Evolutionary conservation across 2,113 vertebrate species (phyloP).

Genomic region (Montifringilla adamsi): DNA sequence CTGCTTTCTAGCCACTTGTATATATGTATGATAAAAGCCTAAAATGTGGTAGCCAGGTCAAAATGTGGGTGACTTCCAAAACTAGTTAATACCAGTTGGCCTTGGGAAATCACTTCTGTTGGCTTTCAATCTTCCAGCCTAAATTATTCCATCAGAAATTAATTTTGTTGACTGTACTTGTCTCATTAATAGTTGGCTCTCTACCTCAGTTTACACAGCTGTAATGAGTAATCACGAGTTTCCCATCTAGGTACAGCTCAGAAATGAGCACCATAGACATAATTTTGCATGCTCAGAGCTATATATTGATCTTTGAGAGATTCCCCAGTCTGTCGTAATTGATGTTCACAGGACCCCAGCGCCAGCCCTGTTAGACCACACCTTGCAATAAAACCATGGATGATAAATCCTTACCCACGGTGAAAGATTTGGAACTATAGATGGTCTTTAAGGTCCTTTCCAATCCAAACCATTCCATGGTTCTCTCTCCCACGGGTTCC

Average conservation of each 20-base stretch:
- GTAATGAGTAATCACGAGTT: background rate
- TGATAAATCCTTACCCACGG: background rate
- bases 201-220: conserved; percentile 43
- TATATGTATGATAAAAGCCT: background rate
- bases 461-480: accelerated
- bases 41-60: background rate
- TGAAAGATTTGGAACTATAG: background rate
- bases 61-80: background rate
- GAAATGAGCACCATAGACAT: background rate
- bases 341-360: background rate
- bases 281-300: background rate
- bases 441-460: background rate
- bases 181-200: background rate
- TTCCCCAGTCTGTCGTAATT: background rate
- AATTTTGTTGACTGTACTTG: conserved; percentile 4
- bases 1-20: background rate
- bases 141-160: background rate
- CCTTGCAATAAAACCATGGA: background rate
- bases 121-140: background rate
- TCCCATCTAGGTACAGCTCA: background rate
- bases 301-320: background rate
- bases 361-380: background rate
- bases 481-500: accelerated
- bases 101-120: background rate
- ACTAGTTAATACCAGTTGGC: background rate